Conservation (phyloP, 2,797 vertebrate species). For the Rhodeus uyekii region DNA sequence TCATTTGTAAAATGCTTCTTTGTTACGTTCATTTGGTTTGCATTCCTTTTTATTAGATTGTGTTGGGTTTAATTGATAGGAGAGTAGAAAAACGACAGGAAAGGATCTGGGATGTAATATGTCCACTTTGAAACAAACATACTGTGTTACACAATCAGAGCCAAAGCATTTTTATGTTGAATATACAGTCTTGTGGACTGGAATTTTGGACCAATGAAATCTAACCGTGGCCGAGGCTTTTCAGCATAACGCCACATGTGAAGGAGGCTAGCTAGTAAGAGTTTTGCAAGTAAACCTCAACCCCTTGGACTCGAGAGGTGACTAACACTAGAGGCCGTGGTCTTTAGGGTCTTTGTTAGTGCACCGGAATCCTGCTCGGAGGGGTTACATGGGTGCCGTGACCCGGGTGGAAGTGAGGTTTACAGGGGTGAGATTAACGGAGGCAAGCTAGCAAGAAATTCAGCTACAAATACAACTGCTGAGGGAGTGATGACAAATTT, state of each 20-base stretch:
- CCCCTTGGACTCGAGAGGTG: neutral
- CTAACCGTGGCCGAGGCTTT: neutral
- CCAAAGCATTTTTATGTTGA: neutral
- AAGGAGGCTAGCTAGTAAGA: neutral
- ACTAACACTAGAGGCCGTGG: no score
- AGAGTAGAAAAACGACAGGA: neutral
- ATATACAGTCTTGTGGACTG: neutral
- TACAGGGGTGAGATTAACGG: no score
- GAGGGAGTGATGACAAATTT: neutral
- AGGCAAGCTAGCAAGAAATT: no score
- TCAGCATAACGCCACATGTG: neutral
- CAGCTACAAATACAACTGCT: neutral
- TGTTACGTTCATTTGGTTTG: neutral
- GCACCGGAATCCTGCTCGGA: no score
- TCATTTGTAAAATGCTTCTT: neutral
- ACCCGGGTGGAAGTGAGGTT: no score
- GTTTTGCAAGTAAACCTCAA: neutral
- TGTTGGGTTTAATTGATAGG: neutral
- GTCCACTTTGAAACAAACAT: neutral
- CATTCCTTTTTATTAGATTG: slow-evolving; percentile 3
- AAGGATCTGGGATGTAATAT: neutral
- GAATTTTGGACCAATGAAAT: neutral
- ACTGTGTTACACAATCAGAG: neutral
- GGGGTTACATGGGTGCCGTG: no score
- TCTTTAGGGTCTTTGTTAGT: no score